Evolutionary conservation across 2,888 invertebrate species (phyloP), one percentile per base, ranked within the genome.

Genomic region (Mesodorylaimus sp.): DNA sequence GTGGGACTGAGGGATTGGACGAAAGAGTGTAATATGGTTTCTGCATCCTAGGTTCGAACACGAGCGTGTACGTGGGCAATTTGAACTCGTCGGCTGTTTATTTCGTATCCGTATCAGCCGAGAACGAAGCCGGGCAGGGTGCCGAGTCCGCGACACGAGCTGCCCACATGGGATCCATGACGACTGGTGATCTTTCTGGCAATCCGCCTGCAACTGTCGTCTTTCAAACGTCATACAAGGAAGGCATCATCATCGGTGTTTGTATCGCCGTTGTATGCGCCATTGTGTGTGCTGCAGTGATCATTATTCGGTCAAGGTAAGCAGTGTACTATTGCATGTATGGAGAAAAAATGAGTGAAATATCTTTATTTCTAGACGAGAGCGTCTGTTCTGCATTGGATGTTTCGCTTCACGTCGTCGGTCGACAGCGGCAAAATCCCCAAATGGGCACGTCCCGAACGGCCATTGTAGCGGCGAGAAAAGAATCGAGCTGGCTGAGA

Each of bases 171-270:
- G 10, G 10, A 16, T 32, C 32, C 10, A 32, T 16, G 32, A 32
- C 32, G 19, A 16, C n/a, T 41, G 13, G 41, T 16, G n/a, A n/a
- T n/a, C n/a, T n/a, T n/a, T n/a, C n/a, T 10, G 10, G 36, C 36
- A 16, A 10, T 32, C 36, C 10, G 10, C 10, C 10, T 16, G 19
- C 19, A 7, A 7, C 19, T 19, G 41, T 21, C 41, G 41, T 41
- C 10, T 10, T 7, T 16, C 41, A 19, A 41, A 16, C 16, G 19
- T 47, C 47, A 19, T 47, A 47, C 38, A 47, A 36, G 24, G 47
- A 47, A 24, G 47, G 47, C 37, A 47, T 47, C 19, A 3, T 47
- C 16, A 38, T 47, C 47, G 47, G 47, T 19, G 37, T 47, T n/a
- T 19, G 36, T 26, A 47, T 47, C 3, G 47, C 38, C 5, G 38